Evolutionary conservation across 2,888 invertebrate genomes (phyloP), one percentile per base, ranked within the genome.

Genomic region (Drosophila prolongata): DNA sequence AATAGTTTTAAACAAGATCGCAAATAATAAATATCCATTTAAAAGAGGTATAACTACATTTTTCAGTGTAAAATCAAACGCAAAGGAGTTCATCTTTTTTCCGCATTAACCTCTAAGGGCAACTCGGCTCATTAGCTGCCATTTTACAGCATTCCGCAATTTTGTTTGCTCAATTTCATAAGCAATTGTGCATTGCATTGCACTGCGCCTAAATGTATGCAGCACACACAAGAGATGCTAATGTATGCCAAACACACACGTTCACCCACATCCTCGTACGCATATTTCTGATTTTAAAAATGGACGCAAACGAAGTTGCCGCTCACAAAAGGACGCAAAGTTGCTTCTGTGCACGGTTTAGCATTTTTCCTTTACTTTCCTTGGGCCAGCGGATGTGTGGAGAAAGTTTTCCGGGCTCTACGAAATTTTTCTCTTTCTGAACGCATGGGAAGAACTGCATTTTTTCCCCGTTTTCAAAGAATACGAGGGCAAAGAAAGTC

Each of bases 151-250:
- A 54, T 71, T 57, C 30, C 53, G 27, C 75, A 73, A 88, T 87
- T 87, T 87, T 75, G 82, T 85, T 89, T 89, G 82, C 89, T 85
- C 86, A 85, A 87, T 87, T 87, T 87, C 77, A 84, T 80, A 76
- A 79, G 85, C 87, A 82, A 87, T 86, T 87, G 85, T 87, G 87
- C 76, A 79, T 59, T 66, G 66, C 79, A 80, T 68, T 64, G 75
- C 68, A 37, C 69, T 61, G 58, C 67, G 75, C 73, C 70, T 77
- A 75, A 86, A 78, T 76, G 80, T 78, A 84, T 84, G 77, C 85
- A 84, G 24, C 62, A 24, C 59, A 59, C 59, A 49, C 24, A 44
- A 58, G 70, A 58, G 70, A 72, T 55, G 80, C 83, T 83, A 86
- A 84, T 84, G 79, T 74, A 83, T 78, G 76, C 72, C 75, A 58